Conservation (phyloP, 2,888 invertebrate species). For the Orchestes rusci region DNA sequence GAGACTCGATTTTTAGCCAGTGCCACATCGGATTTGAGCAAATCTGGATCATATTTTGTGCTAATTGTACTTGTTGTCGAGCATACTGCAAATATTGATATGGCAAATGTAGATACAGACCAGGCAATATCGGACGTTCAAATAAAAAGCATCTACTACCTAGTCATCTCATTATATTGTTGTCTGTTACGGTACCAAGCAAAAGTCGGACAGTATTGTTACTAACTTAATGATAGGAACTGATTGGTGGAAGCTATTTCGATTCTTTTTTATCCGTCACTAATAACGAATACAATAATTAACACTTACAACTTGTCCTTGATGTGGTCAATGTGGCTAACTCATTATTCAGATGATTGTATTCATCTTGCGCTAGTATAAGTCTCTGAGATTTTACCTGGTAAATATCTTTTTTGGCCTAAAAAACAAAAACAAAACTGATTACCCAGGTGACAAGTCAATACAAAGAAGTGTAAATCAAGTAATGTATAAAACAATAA, state of each 20-base stretch:
- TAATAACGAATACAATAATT: no score
- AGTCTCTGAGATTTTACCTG: constrained; percentile 92
- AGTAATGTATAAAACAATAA: background rate
- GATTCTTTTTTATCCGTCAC: no score
- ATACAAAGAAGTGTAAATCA: background rate
- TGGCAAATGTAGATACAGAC: no score
- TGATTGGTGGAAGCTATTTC: no score
- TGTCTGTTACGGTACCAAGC: no score
- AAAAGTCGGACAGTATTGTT: no score
- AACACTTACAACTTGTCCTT: constrained; percentile 85
- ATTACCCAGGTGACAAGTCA: no score
- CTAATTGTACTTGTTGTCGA: constrained; percentile 82
- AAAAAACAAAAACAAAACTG: constrained; percentile 35
- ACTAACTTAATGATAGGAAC: no score
- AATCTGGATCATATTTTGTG: constrained; percentile 91
- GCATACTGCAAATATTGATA: constrained; percentile 57
- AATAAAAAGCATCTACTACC: constrained; percentile 1
- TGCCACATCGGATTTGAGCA: constrained; percentile 85
- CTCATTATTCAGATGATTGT: constrained; percentile 84
- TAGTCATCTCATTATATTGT: no score
- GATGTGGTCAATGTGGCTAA: constrained; percentile 79
- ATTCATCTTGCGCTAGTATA: constrained; percentile 91
- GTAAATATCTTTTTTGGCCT: constrained; percentile 96
- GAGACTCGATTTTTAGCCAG: constrained; percentile 84
- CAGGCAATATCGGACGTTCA: background rate